Base-by-base conservation (phyloP, 2,888 invertebrate genomes). In the Bhutanitis thaidina region DNA sequence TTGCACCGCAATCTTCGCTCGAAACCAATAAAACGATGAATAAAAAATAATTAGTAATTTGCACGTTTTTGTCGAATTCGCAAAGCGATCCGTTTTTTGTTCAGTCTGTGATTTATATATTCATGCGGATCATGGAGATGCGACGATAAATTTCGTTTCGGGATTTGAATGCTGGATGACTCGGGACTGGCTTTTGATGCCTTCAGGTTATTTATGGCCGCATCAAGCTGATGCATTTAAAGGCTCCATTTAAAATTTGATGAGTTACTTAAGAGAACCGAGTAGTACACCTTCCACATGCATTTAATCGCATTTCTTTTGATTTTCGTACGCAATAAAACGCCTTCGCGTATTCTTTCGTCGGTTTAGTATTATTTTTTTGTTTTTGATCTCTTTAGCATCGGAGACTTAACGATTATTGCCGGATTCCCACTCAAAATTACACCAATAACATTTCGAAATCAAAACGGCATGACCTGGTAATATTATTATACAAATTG, bases 1-100 rank as follows among this genome's bases (percentile, higher is more conserved):
- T 82, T 79, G 71, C 69, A 69, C 51, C 61, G 51, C 55, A 61
- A 60, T 59, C 64, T 74, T 68, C 62, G 65, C 67, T 56, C 53
- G 58, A 50, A 60, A 58, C 53, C 56, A 57, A 70, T 74, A 71
- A 73, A 74, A 65, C 64, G 62, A 65, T 63, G 62, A 64, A 67
- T 66, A 61, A 67, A 63, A 61, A 69, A 69, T 75, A 75, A 77
- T 79, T 74, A 74, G 67, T 63, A 68, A 73, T 74, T 77, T 64
- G 67, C 62, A 64, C 57, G 59, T 65, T 65, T 61, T 62, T 20
- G 5, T 47, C 57, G 49, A 47, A 49, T 52, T 25, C 52, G 48
- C 50, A 16, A 52, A 58, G 54, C 47, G 54, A 25, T 52, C 45
- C 41, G 20, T 56, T 69, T 71, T 74, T 70, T 71, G 61, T 60